Evolutionary conservation across 2,888 invertebrate genomes (phyloP).

Genomic region (Podotricha telesiphe): DNA sequence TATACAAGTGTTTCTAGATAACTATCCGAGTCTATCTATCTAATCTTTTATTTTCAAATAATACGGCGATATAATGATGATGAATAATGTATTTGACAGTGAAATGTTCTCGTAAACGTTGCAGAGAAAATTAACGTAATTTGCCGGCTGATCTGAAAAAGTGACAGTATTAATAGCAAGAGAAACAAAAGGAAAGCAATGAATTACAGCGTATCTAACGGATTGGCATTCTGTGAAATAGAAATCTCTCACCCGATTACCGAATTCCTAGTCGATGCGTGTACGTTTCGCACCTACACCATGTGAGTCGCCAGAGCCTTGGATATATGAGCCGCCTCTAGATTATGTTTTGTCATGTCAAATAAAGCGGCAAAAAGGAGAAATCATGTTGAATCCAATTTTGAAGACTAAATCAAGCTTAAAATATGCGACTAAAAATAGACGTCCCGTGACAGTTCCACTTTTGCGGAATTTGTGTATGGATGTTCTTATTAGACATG

Average conservation of each 20-base stretch:
- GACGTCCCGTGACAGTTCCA: slow-evolving; percentile 70
- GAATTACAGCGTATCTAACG: slow-evolving; percentile 11
- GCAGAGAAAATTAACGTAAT: slow-evolving; percentile 24
- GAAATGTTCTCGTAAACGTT: slow-evolving; percentile 5
- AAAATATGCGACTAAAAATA: slow-evolving; percentile 49
- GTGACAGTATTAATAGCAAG: slow-evolving; percentile 8
- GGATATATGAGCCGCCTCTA: slow-evolving; percentile 35
- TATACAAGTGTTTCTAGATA: slow-evolving; percentile 1
- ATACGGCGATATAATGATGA: slow-evolving; percentile 11
- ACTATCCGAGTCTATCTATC: too few relatives aligned
- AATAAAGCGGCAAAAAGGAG: slow-evolving; percentile 36
- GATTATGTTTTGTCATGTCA: slow-evolving; percentile 33
- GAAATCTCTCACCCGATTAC: neutral
- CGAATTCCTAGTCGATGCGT: slow-evolving; percentile 56
- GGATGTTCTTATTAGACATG: slow-evolving; percentile 82
- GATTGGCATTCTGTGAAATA: slow-evolving; percentile 4
- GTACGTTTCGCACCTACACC: slow-evolving; percentile 74
- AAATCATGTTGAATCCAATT: slow-evolving; percentile 34
- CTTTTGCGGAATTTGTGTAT: slow-evolving; percentile 81
- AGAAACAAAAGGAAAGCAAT: slow-evolving; percentile 24
- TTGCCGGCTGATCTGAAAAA: slow-evolving; percentile 21
- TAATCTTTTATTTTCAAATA: slow-evolving; percentile 8
- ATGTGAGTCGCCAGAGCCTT: slow-evolving; percentile 58
- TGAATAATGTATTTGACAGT: slow-evolving; percentile 19
- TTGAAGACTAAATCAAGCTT: slow-evolving; percentile 36